These are phyloP conservation scores for Cheilosia variabilis DNA, from an alignment of 2,888 invertebrate species.

Conservation along the genomic window DNA sequence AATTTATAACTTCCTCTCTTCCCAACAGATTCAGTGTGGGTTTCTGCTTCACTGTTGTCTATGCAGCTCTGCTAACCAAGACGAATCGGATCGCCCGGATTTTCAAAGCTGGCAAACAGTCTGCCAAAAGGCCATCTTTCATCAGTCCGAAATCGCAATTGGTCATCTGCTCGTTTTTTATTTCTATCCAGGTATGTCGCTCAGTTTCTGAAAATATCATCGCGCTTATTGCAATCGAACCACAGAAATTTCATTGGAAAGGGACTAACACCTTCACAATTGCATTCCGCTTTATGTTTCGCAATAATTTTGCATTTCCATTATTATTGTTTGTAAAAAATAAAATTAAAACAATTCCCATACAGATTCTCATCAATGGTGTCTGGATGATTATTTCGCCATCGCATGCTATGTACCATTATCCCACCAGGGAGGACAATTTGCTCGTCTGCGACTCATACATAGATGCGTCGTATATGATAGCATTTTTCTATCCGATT, in stretches of 20 bases:
- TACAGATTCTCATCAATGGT: conserved; percentile 92
- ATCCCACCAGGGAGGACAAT: conserved; percentile 96
- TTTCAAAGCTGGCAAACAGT: conserved; percentile 97
- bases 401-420: conserved; percentile 94
- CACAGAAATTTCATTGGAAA: no score
- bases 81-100: conserved; percentile 98
- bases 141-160: conserved; percentile 96
- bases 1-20: not conserved
- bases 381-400: conserved; percentile 97
- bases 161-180: conserved; percentile 93
- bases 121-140: conserved; percentile 96
- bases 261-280: not conserved
- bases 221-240: no score
- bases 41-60: conserved; percentile 98
- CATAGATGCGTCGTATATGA: conserved; percentile 96
- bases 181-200: conserved; percentile 91
- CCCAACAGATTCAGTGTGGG: conserved; percentile 92
- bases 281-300: not conserved
- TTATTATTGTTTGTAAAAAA: conserved; percentile 8
- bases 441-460: conserved; percentile 96
- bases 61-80: conserved; percentile 98
- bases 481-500: conserved; percentile 97
- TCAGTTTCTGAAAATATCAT: no score
- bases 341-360: not conserved
- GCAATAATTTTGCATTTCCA: not conserved